Conservation (phyloP, 2,113 vertebrate genomes). For the Corvus cornix region DNA sequence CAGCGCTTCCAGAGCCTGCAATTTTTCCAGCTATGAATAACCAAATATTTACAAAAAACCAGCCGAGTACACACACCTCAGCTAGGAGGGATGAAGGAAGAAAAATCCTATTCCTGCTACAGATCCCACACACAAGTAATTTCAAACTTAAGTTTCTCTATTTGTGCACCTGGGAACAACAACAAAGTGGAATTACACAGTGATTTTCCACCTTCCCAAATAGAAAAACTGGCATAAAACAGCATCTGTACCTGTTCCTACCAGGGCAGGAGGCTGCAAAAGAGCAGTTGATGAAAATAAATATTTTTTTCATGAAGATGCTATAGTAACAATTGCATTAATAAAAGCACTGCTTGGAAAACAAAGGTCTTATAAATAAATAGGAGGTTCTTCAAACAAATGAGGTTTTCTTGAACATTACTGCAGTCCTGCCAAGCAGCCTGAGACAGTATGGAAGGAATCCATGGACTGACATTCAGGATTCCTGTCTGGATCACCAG, state of each 20-base stretch:
- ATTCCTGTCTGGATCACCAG: not conserved
- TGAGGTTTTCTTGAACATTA: not conserved
- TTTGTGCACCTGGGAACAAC: not conserved
- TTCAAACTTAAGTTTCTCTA: not conserved
- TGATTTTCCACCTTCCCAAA: not conserved
- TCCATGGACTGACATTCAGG: not conserved
- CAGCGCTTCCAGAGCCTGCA: not conserved
- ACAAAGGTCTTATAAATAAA: not conserved
- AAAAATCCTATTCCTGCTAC: not conserved
- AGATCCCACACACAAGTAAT: not conserved
- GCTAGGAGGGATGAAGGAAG: not conserved
- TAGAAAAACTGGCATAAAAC: not conserved
- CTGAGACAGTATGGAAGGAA: not conserved
- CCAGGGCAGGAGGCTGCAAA: not conserved
- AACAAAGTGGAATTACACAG: not conserved
- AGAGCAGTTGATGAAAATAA: not conserved
- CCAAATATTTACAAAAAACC: not conserved
- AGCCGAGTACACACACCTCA: not conserved
- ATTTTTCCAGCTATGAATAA: not conserved
- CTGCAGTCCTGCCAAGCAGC: not conserved
- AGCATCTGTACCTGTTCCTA: not conserved
- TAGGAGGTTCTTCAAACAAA: not conserved
- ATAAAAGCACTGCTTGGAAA: not conserved
- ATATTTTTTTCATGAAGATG: fast-evolving
- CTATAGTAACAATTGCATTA: not conserved